A percentile compares a stretch with the other conserved stretches of the same genome.
Conservation (phyloP, 37 sponge, comb jelly and placozoan genomes). For the Agelas oroides region DNA sequence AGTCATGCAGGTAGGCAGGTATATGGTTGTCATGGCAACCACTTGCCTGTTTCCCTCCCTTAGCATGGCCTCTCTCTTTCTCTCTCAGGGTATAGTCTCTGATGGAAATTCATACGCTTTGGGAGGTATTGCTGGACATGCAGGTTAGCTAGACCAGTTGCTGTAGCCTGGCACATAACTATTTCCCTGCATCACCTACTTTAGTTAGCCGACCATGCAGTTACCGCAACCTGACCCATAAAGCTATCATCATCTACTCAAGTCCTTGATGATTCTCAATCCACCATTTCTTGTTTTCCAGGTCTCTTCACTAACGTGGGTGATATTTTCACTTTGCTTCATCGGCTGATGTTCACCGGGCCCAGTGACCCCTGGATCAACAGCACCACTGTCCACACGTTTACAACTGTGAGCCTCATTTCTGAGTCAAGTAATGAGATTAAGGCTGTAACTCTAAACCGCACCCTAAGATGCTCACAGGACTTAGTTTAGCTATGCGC, state of each 20-base stretch:
- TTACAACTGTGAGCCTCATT: slow-evolving; percentile 17
- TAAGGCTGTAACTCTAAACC: not conserved
- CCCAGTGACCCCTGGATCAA: slow-evolving; percentile 19
- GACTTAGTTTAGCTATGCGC: too few relatives aligned
- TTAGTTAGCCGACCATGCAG: too few relatives aligned
- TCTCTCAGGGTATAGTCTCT: slow-evolving; percentile 27
- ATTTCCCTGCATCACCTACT: too few relatives aligned
- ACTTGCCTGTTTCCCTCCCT: slow-evolving; percentile 10
- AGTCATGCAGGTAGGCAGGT: slow-evolving; percentile 17
- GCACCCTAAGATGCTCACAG: too few relatives aligned
- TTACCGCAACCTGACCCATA: too few relatives aligned
- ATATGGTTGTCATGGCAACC: slow-evolving; percentile 24
- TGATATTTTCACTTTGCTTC: slow-evolving; percentile 11
- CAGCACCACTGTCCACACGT: slow-evolving; percentile 9
- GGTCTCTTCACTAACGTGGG: slow-evolving; percentile 7
- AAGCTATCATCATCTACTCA: too few relatives aligned
- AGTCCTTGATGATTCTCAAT: too few relatives aligned
- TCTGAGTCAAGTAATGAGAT: not conserved
- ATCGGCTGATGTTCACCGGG: slow-evolving; percentile 6
- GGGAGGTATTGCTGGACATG: slow-evolving; percentile 35
- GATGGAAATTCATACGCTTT: slow-evolving; percentile 38
- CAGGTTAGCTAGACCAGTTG: slow-evolving; percentile 4
- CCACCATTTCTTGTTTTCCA: not conserved
- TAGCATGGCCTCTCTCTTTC: slow-evolving; percentile 7
- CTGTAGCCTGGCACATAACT: too few relatives aligned